Base-by-base conservation (phyloP, 2,888 invertebrate species). In the Meghimatium bilineatum region DNA sequence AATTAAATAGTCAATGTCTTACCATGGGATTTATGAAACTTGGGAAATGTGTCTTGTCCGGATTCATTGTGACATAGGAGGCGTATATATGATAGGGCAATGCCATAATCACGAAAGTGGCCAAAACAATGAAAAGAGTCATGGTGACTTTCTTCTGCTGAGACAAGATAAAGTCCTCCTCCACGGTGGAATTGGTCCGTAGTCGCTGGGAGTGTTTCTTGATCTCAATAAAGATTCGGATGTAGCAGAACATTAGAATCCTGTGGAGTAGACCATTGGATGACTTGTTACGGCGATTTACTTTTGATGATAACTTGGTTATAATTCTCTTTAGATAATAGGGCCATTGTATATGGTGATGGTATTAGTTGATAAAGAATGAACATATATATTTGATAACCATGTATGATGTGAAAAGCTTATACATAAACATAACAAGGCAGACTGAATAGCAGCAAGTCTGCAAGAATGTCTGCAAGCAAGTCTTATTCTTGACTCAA, bases 131-230 rank as follows among this genome's bases (percentile, higher is more conserved):
- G 86, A 94, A 91, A 56, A 94, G 89, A 0, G 94, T 94, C 74
- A 92, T 90, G 1, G 94, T 91, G 56, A 94, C 94, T 81, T 92
- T 91, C 85, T 93, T 92, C 90, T 94, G 94, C 87, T 94, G 94
- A n/a, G 91, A 87, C 52, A 93, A 88, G 26, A 94, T 92, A 84
- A 91, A 91, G 77, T 92, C 90, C 69, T 91, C 87, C 83, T 93
- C 93, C 82, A 93, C 89, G 29, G 93, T 93, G 29, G 93, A 91
- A 78, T 92, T 92, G 74, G 90, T 87, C 66, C 91, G 88, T 87
- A 94, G 91, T 20, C 94, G 89, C 44, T 88, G 85, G 80, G 94
- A 90, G 87, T 94, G 94, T 8, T 90, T 89, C 20, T 92, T 90
- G 71, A 94, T 94, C 85, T 93, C 94, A 6, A 86, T 86, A 88